Conservation (phyloP, 2,888 invertebrate species). For the Drosophila falleni region DNA sequence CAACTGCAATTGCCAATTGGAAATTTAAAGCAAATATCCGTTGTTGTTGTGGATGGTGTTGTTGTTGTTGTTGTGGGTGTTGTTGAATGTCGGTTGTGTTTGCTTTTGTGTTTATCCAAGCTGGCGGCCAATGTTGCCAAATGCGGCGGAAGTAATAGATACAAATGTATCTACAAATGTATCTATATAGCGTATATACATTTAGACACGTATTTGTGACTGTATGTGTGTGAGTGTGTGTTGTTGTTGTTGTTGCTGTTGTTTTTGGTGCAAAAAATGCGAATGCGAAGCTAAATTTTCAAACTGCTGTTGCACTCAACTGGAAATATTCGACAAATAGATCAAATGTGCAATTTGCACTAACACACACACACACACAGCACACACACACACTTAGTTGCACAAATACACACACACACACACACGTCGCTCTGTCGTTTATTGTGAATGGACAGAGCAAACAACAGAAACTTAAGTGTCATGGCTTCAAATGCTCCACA, state of each 20-base stretch:
- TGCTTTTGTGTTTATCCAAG: constrained; percentile 46
- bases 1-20: constrained; percentile 63
- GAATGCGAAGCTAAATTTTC: constrained; percentile 56
- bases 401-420: constrained; percentile 1
- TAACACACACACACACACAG: constrained; percentile 9
- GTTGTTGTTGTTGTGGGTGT: constrained; percentile 15
- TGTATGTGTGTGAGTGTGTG: constrained; percentile 17
- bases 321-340: constrained; percentile 69
- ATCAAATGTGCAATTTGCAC: constrained; percentile 61
- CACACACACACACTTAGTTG: constrained; percentile 4
- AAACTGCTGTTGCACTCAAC: constrained; percentile 57
- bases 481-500: constrained; percentile 1
- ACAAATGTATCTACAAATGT: constrained; percentile 62
- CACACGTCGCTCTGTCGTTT: constrained; percentile 19
- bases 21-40: constrained; percentile 73
- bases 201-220: background rate
- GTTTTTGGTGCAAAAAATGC: constrained; percentile 18
- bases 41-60: constrained; percentile 19
- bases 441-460: constrained; percentile 28
- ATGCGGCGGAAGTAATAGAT: constrained; percentile 74
- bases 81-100: constrained; percentile 36
- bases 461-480: constrained; percentile 5
- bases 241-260: constrained; percentile 21
- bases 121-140: constrained; percentile 61
- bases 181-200: constrained; percentile 19